Evolutionary conservation across 2,797 vertebrate species (phyloP).

Genomic region (Macroramphosus scolopax): DNA sequence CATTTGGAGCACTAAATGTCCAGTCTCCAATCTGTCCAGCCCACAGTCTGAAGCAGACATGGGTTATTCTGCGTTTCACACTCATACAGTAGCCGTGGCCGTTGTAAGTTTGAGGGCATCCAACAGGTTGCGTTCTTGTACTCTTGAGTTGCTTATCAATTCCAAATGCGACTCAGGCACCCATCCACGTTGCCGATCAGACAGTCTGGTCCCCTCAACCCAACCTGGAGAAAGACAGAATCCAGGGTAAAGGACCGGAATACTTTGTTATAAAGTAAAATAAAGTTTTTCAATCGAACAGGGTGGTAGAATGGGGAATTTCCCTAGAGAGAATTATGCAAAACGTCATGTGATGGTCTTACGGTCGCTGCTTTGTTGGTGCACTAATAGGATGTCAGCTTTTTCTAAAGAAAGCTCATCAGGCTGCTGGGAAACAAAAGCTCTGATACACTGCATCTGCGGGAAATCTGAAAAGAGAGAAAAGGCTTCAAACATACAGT

Average conservation of each 20-base stretch:
- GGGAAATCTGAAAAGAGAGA: constrained; percentile 71
- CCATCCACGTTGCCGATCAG: constrained; percentile 91
- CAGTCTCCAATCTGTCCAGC: constrained; percentile 26
- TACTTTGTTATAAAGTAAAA: neutral
- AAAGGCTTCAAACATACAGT: constrained; percentile 6
- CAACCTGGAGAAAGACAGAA: constrained; percentile 78
- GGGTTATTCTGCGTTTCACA: neutral
- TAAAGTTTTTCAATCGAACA: neutral
- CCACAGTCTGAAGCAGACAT: constrained; percentile 4
- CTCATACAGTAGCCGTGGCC: constrained; percentile 81
- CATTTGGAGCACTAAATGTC: constrained; percentile 14
- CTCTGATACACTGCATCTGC: constrained; percentile 91
- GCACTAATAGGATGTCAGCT: constrained; percentile 90
- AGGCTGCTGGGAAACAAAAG: constrained; percentile 87
- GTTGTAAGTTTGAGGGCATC: constrained; percentile 89
- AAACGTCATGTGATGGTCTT: constrained; percentile 65
- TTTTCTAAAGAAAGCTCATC: constrained; percentile 94
- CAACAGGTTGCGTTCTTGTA: constrained; percentile 85
- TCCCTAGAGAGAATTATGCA: neutral
- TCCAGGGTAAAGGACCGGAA: neutral
- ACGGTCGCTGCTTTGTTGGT: constrained; percentile 88
- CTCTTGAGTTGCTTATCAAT: constrained; percentile 81
- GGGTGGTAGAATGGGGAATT: neutral
- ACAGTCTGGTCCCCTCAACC: constrained; percentile 89
- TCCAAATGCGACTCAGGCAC: constrained; percentile 86